Evolutionary conservation across 2,888 invertebrate species (phyloP), one percentile per base, ranked within the genome.

Genomic region (Sisyra nigra): DNA sequence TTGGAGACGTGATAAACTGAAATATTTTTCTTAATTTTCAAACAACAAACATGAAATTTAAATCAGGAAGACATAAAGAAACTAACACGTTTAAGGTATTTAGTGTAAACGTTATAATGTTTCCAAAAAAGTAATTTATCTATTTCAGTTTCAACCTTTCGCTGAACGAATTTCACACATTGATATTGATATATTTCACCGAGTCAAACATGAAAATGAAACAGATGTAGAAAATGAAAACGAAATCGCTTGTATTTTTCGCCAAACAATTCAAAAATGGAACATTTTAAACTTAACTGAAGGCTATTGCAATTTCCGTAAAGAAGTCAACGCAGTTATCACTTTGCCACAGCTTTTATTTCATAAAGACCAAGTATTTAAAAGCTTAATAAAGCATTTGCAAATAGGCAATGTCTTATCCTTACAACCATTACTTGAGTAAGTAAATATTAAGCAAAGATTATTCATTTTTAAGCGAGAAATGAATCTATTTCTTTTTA

Each of bases 221-320:
- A 56, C 63, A 44, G n/a, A n/a, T n/a, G n/a, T n/a, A n/a, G 71
- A 75, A 49, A 68, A 73, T 8, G 76, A 76, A 6, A 80, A 78
- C 50, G 79, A 79, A 42, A 66, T 71, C 41, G 77, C 79, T 54
- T 86, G 89, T 0, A 80, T 79, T 57, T 92, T 96, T 59, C 71
- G 77, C 52, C 75, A 87, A 58, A 75, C 86, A 0, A 60, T 93
- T 15, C 75, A 79, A 48, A 93, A 93, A 69, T 96, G 93, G 92
- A 76, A 76, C 55, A 83, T 80, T 2, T 70, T 93, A 15, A 93
- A 94, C 63, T 70, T 88, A 48, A 84, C 89, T 0, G 77, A 86
- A 52, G 80, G 82, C 55, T 93, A 81, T 60, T 73, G 76, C 38
- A 69, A 72, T 42, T 86, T 94, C 53, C 74, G 78, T 48, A 77